Conservation (phyloP, 2,888 invertebrate species). For the Odiellus spinosus region DNA sequence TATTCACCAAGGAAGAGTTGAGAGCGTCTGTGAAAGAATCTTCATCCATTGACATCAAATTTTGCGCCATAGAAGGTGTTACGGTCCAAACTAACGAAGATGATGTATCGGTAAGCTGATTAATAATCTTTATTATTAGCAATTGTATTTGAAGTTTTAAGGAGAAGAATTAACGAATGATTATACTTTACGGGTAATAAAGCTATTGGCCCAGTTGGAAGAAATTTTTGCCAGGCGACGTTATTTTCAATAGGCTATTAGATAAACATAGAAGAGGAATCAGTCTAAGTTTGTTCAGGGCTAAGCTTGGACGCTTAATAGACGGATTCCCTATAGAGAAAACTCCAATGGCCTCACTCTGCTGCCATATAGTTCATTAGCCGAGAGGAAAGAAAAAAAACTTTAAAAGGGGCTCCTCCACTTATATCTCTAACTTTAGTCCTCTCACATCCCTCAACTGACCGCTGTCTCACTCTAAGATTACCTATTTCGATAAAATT, state of each 20-base stretch:
- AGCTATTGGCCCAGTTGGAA: conserved; percentile 82
- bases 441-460: no score
- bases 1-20: conserved; percentile 35
- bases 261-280: conserved; percentile 1
- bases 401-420: no score
- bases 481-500: no score
- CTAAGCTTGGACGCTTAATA: no score
- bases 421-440: no score
- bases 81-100: conserved; percentile 95
- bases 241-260: conserved; percentile 52
- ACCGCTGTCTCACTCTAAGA: no score
- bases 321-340: no score
- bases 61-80: conserved; percentile 52
- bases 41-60: conserved; percentile 48
- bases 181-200: conserved; percentile 52
- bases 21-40: conserved; percentile 73
- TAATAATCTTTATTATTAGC: conserved; percentile 13
- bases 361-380: no score
- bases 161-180: no score
- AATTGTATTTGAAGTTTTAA: background rate
- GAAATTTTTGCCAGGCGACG: conserved; percentile 90
- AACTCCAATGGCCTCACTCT: no score
- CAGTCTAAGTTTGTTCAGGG: no score
- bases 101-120: conserved; percentile 46
- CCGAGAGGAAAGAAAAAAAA: no score